A percentile compares a stretch with the other conserved stretches of the same genome.
Evolutionary conservation across 2,888 invertebrate species (phyloP).

Genomic region (Zeuzera pyrina): DNA sequence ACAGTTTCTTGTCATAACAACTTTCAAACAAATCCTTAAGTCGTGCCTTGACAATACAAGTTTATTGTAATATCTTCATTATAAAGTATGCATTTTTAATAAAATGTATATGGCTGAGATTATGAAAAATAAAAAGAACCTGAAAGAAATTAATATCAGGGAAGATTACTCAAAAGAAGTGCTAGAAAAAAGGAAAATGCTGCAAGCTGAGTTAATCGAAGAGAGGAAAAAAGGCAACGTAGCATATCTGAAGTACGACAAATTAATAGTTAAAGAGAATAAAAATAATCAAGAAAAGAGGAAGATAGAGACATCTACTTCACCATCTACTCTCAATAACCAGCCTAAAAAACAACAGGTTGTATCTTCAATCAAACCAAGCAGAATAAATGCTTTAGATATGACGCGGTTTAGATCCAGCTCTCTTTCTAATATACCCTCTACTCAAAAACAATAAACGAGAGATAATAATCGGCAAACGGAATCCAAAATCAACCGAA

Average conservation of each 20-base stretch:
- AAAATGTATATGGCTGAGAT: too few species aligned
- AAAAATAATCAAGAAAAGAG: too few species aligned
- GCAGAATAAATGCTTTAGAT: slow-evolving; percentile 18
- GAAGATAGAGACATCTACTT: too few species aligned
- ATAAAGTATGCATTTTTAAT: too few species aligned
- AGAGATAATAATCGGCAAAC: slow-evolving; percentile 15
- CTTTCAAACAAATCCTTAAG: too few species aligned
- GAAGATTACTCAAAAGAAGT: slow-evolving; percentile 22
- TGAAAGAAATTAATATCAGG: slow-evolving; percentile 15
- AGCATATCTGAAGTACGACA: slow-evolving; percentile 19
- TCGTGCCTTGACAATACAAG: too few species aligned
- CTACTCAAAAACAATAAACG: slow-evolving; percentile 17
- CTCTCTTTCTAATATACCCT: slow-evolving; percentile 14
- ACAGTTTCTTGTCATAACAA: too few species aligned
- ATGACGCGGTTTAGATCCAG: slow-evolving; percentile 15
- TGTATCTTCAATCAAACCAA: slow-evolving; percentile 7
- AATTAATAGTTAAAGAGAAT: slow-evolving; percentile 17
- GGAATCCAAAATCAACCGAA: slow-evolving; percentile 12
- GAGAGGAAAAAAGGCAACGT: slow-evolving; percentile 16
- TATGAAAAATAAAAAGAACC: slow-evolving; percentile 17
- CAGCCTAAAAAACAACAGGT: slow-evolving; percentile 13
- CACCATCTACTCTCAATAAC: slow-evolving; percentile 7
- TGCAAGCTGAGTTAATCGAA: slow-evolving; percentile 14
- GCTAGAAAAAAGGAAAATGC: slow-evolving; percentile 14
- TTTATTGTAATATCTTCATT: too few species aligned